phyloP scores from a whole-genome alignment of 2,797 vertebrate species.

The Pangasius krempfi region DNA sequence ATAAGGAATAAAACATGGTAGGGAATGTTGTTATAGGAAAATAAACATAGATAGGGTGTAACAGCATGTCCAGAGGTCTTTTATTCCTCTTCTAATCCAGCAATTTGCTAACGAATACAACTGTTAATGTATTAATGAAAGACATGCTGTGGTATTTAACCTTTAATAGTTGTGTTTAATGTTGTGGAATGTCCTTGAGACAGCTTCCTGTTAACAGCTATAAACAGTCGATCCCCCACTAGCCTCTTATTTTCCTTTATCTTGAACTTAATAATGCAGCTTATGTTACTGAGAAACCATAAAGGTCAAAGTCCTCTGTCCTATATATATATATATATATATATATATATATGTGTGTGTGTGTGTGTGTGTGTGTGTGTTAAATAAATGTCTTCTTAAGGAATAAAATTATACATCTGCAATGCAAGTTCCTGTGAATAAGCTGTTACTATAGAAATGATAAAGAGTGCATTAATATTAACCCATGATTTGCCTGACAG shows the following conservation, averaged over 20 bases:
- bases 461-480: neutral
- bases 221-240: neutral
- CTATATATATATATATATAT: neutral
- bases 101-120: neutral
- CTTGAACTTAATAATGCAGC: neutral
- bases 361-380: neutral
- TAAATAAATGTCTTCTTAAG: neutral
- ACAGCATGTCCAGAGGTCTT: neutral
- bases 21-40: neutral
- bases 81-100: neutral
- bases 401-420: neutral
- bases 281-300: neutral
- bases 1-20: neutral
- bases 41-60: neutral
- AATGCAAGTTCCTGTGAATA: neutral
- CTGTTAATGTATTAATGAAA: neutral
- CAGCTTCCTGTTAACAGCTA: neutral
- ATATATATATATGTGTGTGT: too few species aligned
- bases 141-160: neutral
- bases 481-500: neutral
- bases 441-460: neutral
- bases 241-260: neutral
- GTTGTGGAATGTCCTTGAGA: neutral
- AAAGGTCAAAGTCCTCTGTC: neutral
- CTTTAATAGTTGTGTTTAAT: neutral